phyloP scores from a whole-genome alignment of 2,113 vertebrate species.

The Leptodactylus fuscus region DNA sequence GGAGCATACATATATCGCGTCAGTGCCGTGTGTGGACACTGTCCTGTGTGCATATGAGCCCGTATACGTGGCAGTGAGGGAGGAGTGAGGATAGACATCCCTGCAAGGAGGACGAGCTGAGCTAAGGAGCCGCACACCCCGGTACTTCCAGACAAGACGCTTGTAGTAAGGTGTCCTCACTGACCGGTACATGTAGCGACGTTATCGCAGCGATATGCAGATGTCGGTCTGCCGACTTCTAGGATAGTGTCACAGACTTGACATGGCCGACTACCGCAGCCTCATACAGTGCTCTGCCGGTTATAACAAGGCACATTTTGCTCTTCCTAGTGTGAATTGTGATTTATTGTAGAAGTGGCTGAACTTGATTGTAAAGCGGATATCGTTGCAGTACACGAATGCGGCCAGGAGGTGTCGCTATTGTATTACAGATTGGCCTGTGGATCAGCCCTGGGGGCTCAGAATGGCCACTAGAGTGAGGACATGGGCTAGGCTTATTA shows the following conservation, averaged over 20 bases:
- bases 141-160: not conserved
- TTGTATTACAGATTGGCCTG: not conserved
- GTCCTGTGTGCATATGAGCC: not conserved
- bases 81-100: not conserved
- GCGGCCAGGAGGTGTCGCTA: not conserved
- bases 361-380: not conserved
- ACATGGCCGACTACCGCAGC: too few species aligned
- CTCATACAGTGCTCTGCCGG: too few species aligned
- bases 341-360: not conserved
- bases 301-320: not conserved
- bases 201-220: not conserved
- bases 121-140: not conserved
- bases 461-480: too few species aligned
- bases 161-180: not conserved
- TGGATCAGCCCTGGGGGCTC: too few species aligned
- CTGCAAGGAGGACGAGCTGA: slow-evolving; percentile 29
- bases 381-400: not conserved
- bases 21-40: not conserved
- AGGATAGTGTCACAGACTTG: too few species aligned
- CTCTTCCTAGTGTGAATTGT: too few species aligned
- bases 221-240: not conserved
- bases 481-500: too few species aligned
- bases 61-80: slow-evolving; percentile 48
- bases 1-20: not conserved
- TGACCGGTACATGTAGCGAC: not conserved